Evolutionary conservation across 1,140 invertebrate genomes (phyloP).

Genomic region (Mya arenaria): DNA sequence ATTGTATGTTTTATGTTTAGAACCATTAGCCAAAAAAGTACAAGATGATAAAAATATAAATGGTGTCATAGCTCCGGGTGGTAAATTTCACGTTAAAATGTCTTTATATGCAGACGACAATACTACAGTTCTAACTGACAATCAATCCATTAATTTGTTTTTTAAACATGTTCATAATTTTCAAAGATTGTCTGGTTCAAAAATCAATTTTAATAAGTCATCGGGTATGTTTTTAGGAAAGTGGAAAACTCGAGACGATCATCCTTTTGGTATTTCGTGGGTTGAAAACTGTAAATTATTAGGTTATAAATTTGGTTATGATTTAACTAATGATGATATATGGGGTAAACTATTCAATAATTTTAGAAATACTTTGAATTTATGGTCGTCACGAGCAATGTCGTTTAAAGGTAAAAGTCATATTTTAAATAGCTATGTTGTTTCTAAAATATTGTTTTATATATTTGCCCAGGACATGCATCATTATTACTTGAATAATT

Average conservation of each 20-base stretch:
- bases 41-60: conserved; percentile 50
- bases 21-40: conserved; percentile 68
- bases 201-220: conserved; percentile 61
- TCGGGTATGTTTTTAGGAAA: conserved; percentile 60
- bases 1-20: conserved; percentile 80
- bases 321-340: conserved; percentile 43
- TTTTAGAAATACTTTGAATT: conserved; percentile 38
- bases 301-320: conserved; percentile 58
- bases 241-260: conserved; percentile 57
- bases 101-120: conserved; percentile 65
- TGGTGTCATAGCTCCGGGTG: conserved; percentile 63
- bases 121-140: conserved; percentile 48
- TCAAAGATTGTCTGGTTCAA: conserved; percentile 59
- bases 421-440: conserved; percentile 58
- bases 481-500: conserved; percentile 48
- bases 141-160: conserved; percentile 44
- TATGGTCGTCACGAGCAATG: conserved; percentile 42
- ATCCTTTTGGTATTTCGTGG: conserved; percentile 63
- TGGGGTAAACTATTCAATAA: conserved; percentile 53
- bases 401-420: conserved; percentile 58
- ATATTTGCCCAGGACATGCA: conserved; percentile 51
- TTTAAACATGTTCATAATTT: conserved; percentile 47
- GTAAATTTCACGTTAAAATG: conserved; percentile 43
- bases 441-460: conserved; percentile 60
- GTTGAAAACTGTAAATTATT: conserved; percentile 55